phyloP scores from a whole-genome alignment of 2,797 vertebrate species.

The Iguana delicatissima region DNA sequence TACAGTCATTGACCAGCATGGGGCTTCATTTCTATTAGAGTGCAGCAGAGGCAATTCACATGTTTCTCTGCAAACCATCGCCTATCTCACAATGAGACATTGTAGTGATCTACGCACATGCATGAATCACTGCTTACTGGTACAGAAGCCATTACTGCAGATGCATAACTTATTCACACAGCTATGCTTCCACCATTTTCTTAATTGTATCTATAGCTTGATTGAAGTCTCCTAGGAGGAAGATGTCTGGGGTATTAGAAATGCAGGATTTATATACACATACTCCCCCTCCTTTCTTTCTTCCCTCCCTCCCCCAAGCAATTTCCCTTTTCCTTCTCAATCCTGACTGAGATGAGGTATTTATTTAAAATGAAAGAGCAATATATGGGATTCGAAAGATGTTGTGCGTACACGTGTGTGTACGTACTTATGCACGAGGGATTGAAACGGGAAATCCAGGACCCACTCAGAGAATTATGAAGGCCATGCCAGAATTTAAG shows the following conservation, averaged over 20 bases:
- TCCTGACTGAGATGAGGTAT: not conserved
- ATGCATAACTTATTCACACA: not conserved
- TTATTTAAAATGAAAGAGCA: not conserved
- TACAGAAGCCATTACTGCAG: not conserved
- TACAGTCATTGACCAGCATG: too few relatives aligned
- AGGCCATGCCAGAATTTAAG: not conserved
- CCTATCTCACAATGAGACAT: not conserved
- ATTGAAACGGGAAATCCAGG: not conserved
- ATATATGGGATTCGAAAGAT: not conserved
- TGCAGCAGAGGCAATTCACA: not conserved
- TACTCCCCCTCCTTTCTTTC: not conserved
- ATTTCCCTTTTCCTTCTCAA: not conserved
- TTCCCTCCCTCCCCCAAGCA: not conserved
- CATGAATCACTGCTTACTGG: not conserved
- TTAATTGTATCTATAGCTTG: not conserved
- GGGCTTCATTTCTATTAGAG: not conserved
- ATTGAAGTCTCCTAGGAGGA: not conserved
- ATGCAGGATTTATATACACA: not conserved
- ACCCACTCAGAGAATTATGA: not conserved
- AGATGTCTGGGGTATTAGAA: not conserved
- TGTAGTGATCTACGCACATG: not conserved
- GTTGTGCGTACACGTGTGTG: too few relatives aligned
- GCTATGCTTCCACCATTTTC: not conserved
- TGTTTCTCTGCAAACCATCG: not conserved
- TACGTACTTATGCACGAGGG: not conserved